Conservation (phyloP, 2,797 vertebrate species). For the Platyrinchus mystaceus region DNA sequence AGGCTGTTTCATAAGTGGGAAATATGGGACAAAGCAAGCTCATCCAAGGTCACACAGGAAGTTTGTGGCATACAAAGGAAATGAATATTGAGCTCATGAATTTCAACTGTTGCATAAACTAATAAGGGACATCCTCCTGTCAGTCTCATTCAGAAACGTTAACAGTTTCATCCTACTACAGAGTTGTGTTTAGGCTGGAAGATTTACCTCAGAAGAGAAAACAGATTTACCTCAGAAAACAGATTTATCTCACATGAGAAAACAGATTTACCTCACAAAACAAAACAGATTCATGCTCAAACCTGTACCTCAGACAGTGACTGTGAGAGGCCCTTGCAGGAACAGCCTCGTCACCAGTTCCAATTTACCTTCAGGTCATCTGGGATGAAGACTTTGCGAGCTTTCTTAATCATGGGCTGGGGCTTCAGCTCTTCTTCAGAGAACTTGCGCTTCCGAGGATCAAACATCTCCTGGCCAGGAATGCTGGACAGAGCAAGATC, state of each 20-base stretch:
- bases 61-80: slow-evolving; percentile 57
- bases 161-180: not conserved
- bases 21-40: slow-evolving; percentile 36
- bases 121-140: not conserved
- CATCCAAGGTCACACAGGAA: slow-evolving; percentile 25
- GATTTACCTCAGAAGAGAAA: not conserved
- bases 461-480: slow-evolving; percentile 95
- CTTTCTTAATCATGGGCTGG: slow-evolving; percentile 99
- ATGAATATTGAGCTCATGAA: slow-evolving; percentile 54
- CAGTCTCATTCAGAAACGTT: not conserved
- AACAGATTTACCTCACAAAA: not conserved
- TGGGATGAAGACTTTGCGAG: slow-evolving; percentile 95
- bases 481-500: slow-evolving; percentile 96
- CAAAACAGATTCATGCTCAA: not conserved
- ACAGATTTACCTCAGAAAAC: not conserved
- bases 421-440: slow-evolving; percentile 95
- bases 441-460: slow-evolving; percentile 97
- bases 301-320: not conserved
- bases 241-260: not conserved
- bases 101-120: slow-evolving; percentile 28
- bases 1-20: slow-evolving; percentile 41
- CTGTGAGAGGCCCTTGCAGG: not conserved
- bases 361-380: slow-evolving; percentile 96
- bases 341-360: slow-evolving; percentile 71
- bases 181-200: not conserved